Evolutionary conservation across 2,888 invertebrate genomes (phyloP).

Genomic region (Drosophila affinis): DNA sequence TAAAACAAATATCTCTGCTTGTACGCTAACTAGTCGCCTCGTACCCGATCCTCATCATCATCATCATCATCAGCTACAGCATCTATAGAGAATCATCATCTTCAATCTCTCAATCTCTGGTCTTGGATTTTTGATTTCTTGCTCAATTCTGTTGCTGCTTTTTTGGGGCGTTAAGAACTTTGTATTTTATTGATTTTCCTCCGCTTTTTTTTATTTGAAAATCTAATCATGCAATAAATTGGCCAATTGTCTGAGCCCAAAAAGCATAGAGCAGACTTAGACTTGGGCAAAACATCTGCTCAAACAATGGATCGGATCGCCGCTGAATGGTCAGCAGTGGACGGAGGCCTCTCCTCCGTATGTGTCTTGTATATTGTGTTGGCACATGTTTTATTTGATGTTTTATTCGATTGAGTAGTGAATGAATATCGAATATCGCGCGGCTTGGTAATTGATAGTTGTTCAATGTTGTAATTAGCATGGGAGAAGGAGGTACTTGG

Average conservation of each 20-base stretch:
- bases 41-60: slow-evolving; percentile 29
- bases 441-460: slow-evolving; percentile 36
- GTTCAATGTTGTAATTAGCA: slow-evolving; percentile 36
- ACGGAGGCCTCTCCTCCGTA: slow-evolving; percentile 12
- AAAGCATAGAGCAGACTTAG: slow-evolving; percentile 30
- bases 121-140: slow-evolving; percentile 55
- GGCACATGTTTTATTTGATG: slow-evolving; percentile 62
- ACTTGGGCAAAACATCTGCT: slow-evolving; percentile 25
- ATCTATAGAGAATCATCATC: slow-evolving; percentile 18
- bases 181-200: slow-evolving; percentile 67
- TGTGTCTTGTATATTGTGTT: slow-evolving; percentile 44
- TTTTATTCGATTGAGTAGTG: slow-evolving; percentile 59
- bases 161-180: slow-evolving; percentile 54
- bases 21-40: slow-evolving; percentile 69
- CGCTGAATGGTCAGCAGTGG: slow-evolving; percentile 8
- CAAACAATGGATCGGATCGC: slow-evolving; percentile 17
- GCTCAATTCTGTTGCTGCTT: slow-evolving; percentile 54
- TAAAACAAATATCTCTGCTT: slow-evolving; percentile 75
- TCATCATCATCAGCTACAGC: slow-evolving; percentile 10
- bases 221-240: slow-evolving; percentile 79
- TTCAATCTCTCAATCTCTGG: slow-evolving; percentile 14
- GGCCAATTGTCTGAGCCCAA: slow-evolving; percentile 72
- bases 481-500: slow-evolving; percentile 15
- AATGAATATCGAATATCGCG: slow-evolving; percentile 30
- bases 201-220: slow-evolving; percentile 43